These are phyloP conservation scores for Neopipo cinnamomea DNA, from an alignment of 2,113 vertebrate genomes.

Conservation along the genomic window DNA sequence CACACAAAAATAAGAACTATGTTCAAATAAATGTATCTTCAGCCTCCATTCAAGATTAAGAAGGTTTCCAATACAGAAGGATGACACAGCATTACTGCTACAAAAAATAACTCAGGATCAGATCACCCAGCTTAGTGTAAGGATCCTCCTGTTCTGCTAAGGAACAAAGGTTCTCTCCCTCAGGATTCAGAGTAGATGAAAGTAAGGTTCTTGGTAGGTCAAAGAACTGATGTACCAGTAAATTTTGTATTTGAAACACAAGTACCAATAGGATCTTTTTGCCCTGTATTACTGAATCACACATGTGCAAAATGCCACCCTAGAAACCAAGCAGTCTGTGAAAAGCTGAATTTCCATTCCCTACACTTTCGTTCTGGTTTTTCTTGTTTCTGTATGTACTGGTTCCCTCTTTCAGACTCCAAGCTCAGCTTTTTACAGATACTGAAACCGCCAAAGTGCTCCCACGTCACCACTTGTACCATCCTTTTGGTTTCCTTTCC, in stretches of 20 bases:
- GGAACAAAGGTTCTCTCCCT: neutral
- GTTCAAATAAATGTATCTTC: neutral
- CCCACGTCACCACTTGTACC: neutral
- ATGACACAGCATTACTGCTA: neutral
- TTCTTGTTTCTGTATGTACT: neutral
- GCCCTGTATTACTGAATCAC: neutral
- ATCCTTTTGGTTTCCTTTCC: neutral
- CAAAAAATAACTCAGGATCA: neutral
- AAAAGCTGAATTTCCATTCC: neutral
- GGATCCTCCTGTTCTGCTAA: neutral
- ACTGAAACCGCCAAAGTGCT: neutral
- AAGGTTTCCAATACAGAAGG: neutral
- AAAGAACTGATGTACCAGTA: neutral
- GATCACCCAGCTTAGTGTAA: neutral
- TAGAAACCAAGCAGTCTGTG: neutral
- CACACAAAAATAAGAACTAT: neutral
- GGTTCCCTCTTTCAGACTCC: neutral
- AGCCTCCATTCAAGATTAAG: neutral
- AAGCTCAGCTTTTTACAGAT: neutral
- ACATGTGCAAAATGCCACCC: neutral
- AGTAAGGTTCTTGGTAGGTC: neutral
- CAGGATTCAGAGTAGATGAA: neutral
- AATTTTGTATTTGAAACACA: neutral
- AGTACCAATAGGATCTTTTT: neutral
- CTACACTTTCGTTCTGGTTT: neutral